Conservation (phyloP, 1,140 invertebrate genomes). For the Eriosoma lanigerum region DNA sequence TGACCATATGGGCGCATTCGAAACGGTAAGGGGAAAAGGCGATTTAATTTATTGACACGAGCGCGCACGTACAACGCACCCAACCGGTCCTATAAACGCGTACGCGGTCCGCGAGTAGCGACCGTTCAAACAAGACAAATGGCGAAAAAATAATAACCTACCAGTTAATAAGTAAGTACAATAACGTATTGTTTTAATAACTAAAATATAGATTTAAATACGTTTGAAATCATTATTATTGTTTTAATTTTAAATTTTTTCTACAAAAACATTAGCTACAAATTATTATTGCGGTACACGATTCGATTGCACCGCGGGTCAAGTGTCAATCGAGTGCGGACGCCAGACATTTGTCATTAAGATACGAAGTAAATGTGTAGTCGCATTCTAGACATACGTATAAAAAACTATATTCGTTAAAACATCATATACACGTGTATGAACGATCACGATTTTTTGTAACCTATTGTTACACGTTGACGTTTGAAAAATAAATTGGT, state of each 20-base stretch:
- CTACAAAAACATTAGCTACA: background rate
- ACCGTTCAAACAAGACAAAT: background rate
- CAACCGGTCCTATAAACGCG: slow-evolving; percentile 11
- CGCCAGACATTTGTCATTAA: background rate
- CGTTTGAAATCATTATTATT: too few relatives aligned
- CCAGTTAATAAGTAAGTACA: background rate
- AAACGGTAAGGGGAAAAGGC: background rate
- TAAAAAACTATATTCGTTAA: background rate
- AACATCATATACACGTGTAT: background rate
- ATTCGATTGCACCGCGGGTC: background rate
- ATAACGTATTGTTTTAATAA: background rate
- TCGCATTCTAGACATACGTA: background rate
- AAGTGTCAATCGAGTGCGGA: slow-evolving; percentile 6
- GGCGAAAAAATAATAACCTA: slow-evolving; percentile 13
- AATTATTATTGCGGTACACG: background rate
- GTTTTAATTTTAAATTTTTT: background rate
- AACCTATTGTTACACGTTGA: too few relatives aligned
- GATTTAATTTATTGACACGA: slow-evolving; percentile 29
- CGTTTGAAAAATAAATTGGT: too few relatives aligned
- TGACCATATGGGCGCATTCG: slow-evolving; percentile 20
- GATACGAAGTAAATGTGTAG: background rate
- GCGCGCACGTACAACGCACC: background rate
- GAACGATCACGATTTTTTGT: slow-evolving; percentile 3
- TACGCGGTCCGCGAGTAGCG: background rate
- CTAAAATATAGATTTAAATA: background rate